These are phyloP conservation scores for Mythimna vitellina DNA, from an alignment of 2,888 invertebrate genomes.

Conservation along the genomic window DNA sequence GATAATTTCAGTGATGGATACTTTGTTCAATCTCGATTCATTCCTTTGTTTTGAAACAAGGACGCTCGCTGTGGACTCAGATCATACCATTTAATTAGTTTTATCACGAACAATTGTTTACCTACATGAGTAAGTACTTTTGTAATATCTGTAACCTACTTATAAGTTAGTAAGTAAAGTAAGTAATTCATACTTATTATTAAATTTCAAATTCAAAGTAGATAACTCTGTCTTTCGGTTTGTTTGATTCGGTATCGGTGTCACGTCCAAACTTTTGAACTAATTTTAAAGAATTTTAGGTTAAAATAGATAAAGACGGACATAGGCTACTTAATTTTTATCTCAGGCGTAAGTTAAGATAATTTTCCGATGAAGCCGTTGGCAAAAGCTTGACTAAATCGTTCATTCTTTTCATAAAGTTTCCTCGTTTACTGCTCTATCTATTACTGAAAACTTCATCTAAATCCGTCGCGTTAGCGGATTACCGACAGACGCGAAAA, in stretches of 20 bases:
- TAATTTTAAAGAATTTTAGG: not conserved
- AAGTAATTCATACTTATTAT: not conserved
- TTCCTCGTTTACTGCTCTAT: no score
- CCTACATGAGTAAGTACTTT: not conserved
- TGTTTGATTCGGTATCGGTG: not conserved
- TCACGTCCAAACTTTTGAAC: not conserved
- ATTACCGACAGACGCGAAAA: no score
- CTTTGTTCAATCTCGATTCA: conserved; percentile 41
- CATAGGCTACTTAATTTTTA: no score
- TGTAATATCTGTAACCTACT: not conserved
- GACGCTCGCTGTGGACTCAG: conserved; percentile 17
- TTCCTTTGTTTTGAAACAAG: conserved; percentile 49
- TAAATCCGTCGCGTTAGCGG: no score
- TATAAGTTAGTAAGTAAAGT: no score
- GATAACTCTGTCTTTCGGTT: not conserved
- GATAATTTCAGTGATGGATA: not conserved
- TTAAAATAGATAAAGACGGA: no score
- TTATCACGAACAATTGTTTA: conserved; percentile 20
- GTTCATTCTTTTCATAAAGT: no score
- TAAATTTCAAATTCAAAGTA: not conserved
- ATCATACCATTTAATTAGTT: conserved; percentile 30
- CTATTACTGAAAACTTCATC: no score
- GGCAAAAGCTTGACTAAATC: no score
- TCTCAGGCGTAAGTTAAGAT: no score
- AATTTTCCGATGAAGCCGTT: no score